Percentiles rank a stretch among this genome's conserved stretches.
Conservation (phyloP, 30 jellyfish, hydroid and myxozoan genomes). For the Chrysaora quinquecirrha region DNA sequence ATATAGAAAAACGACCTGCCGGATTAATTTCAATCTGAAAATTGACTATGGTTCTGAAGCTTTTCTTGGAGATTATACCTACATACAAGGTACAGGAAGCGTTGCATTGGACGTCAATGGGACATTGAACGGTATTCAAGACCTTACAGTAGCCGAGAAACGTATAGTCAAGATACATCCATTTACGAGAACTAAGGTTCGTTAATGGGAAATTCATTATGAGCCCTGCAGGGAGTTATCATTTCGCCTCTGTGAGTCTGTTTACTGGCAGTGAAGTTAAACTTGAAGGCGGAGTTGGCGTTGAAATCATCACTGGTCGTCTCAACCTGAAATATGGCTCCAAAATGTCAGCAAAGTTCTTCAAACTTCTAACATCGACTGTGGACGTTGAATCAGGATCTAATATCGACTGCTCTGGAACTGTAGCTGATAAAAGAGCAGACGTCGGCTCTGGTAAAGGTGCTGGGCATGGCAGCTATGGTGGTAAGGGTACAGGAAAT, state of each 20-base stretch:
- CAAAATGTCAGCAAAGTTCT: conserved; percentile 48
- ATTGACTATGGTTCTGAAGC: conserved; percentile 65
- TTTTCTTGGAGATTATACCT: conserved; percentile 44
- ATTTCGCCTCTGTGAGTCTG: conserved; percentile 45
- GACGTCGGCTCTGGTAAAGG: conserved; percentile 33
- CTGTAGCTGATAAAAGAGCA: conserved; percentile 40
- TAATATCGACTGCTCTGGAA: conserved; percentile 36
- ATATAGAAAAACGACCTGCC: conserved; percentile 33
- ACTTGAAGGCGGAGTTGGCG: conserved; percentile 68
- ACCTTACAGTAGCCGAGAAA: conserved; percentile 36
- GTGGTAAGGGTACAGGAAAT: conserved; percentile 47
- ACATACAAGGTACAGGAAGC: conserved; percentile 48
- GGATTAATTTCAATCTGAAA: conserved; percentile 53
- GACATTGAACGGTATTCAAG: conserved; percentile 53
- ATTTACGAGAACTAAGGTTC: conserved; percentile 36
- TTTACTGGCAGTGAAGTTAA: conserved; percentile 65
- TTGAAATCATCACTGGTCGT: conserved; percentile 43
- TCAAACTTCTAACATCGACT: conserved; percentile 38
- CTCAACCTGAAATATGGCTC: conserved; percentile 52
- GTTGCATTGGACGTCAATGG: conserved; percentile 69
- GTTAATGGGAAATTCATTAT: conserved; percentile 14
- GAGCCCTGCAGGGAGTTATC: conserved; percentile 57
- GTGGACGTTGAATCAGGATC: conserved; percentile 64
- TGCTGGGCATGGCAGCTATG: conserved; percentile 68
- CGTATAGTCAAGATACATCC: conserved; percentile 64